Evolutionary conservation across 2,888 invertebrate genomes (phyloP).

Genomic region (Apocheima hispidaria): DNA sequence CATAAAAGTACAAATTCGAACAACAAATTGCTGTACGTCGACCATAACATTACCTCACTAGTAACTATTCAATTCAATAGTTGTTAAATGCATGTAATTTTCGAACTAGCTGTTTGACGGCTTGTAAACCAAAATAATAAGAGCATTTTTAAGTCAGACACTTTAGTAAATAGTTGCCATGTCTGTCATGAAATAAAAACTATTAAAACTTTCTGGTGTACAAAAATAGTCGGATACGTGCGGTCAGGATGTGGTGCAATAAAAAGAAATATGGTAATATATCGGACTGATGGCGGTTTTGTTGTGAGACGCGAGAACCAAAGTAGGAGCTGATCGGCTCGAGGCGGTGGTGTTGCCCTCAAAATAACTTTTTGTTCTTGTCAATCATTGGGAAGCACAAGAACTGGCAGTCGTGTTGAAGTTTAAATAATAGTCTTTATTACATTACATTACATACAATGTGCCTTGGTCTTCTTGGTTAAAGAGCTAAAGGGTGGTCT

Average conservation of each 20-base stretch:
- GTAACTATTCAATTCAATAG: slow-evolving; percentile 78
- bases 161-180: slow-evolving; percentile 57
- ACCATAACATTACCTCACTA: slow-evolving; percentile 66
- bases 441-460: slow-evolving; percentile 17
- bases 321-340: slow-evolving; percentile 38
- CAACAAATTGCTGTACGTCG: slow-evolving; percentile 64
- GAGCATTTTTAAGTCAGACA: slow-evolving; percentile 60
- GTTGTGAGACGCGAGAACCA: slow-evolving; percentile 33
- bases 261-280: slow-evolving; percentile 50
- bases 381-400: slow-evolving; percentile 16
- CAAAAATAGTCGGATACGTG: slow-evolving; percentile 48
- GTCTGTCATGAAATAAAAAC: slow-evolving; percentile 51
- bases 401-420: slow-evolving; percentile 11
- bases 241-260: slow-evolving; percentile 50
- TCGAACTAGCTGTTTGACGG: slow-evolving; percentile 61
- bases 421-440: slow-evolving; percentile 9
- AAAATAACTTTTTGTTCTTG: slow-evolving; percentile 14
- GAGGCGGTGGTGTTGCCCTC: not conserved
- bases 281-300: slow-evolving; percentile 47
- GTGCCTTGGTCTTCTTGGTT: not conserved
- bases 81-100: slow-evolving; percentile 75
- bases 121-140: slow-evolving; percentile 70
- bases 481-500: slow-evolving; percentile 3
- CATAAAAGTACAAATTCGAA: slow-evolving; percentile 58
- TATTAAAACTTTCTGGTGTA: slow-evolving; percentile 47